phyloP scores from a whole-genome alignment of 2,797 vertebrate species.

The Euphonia xanthogaster region DNA sequence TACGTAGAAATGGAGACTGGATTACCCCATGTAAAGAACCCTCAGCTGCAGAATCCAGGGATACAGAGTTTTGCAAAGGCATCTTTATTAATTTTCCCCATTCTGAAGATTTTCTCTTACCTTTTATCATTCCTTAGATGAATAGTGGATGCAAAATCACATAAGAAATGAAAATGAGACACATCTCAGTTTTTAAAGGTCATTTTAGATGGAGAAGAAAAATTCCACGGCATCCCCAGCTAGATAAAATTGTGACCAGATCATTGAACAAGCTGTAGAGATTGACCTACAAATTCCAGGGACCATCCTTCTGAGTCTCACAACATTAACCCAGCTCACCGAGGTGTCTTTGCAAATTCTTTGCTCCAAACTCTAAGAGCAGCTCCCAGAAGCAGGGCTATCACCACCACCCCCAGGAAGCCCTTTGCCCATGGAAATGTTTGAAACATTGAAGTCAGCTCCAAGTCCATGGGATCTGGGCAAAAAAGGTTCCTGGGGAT shows the following conservation, averaged over 20 bases:
- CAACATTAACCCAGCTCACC: neutral
- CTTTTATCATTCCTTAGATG: neutral
- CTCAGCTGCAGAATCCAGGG: neutral
- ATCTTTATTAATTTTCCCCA: neutral
- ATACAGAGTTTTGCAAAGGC: neutral
- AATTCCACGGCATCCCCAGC: neutral
- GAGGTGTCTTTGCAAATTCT: neutral
- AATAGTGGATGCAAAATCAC: neutral
- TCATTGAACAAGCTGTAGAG: neutral
- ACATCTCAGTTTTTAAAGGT: neutral
- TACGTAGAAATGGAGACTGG: rapidly evolving
- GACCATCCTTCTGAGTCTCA: neutral
- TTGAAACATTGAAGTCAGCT: neutral
- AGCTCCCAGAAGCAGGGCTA: neutral
- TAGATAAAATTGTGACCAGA: neutral
- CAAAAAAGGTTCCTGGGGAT: rapidly evolving
- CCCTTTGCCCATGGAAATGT: neutral
- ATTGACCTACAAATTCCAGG: neutral
- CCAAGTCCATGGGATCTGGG: neutral
- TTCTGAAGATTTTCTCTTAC: neutral
- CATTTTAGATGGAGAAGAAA: neutral
- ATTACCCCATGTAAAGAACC: neutral
- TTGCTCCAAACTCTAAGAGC: neutral
- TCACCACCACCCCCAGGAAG: neutral
- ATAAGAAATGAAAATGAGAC: neutral